Evolutionary conservation across 30 jellyfish, hydroid and myxozoan species (phyloP).

Genomic region (Turritopsis dohrnii): DNA sequence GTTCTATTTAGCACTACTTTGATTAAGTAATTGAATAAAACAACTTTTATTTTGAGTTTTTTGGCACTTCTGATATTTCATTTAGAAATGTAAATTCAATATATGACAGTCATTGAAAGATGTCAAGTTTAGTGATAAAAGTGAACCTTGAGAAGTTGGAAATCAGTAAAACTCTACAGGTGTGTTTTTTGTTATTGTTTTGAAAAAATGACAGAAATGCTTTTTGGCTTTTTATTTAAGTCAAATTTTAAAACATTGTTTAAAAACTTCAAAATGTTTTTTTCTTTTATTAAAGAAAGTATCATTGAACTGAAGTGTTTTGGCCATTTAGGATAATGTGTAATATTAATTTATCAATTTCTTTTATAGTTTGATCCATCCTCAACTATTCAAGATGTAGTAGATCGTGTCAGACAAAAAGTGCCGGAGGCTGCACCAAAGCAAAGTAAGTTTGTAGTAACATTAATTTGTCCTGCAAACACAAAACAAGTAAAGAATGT

Average conservation of each 20-base stretch:
- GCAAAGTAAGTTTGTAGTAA: conserved; percentile 54
- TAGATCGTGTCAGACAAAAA: conserved; percentile 39
- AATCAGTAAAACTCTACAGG: conserved; percentile 73
- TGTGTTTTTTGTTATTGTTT: conserved; percentile 15
- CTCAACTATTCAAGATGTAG: conserved; percentile 55
- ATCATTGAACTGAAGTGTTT: too few species aligned
- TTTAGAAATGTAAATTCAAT: background rate
- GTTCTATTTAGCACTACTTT: background rate
- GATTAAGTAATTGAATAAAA: background rate
- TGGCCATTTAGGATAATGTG: too few species aligned
- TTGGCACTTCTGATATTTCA: background rate
- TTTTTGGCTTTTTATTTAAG: too few species aligned
- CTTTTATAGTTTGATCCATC: conserved; percentile 72
- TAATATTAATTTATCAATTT: conserved; percentile 18
- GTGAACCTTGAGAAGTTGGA: conserved; percentile 60
- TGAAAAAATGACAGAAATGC: too few species aligned
- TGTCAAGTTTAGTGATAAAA: conserved; percentile 44
- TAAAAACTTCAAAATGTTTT: too few species aligned
- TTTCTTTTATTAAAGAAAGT: too few species aligned
- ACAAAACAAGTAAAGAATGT: too few species aligned
- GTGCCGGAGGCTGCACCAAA: conserved; percentile 86
- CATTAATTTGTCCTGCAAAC: too few species aligned
- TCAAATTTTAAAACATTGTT: too few species aligned
- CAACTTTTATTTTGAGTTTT: background rate
- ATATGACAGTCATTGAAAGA: background rate